Evolutionary conservation across 2,888 invertebrate genomes (phyloP), one percentile per base, ranked within the genome.

Genomic region (Ctena decussata): DNA sequence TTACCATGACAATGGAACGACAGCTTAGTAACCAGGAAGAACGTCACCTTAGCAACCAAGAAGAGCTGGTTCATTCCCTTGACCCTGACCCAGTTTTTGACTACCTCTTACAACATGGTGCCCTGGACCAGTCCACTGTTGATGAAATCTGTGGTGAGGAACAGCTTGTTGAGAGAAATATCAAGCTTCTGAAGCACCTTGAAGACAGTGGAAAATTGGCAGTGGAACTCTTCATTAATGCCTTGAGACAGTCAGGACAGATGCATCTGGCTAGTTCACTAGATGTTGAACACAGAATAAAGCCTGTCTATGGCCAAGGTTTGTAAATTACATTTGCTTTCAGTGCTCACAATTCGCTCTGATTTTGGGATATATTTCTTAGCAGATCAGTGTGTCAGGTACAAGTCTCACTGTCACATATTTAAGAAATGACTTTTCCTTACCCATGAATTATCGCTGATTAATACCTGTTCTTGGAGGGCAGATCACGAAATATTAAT

Each of bases 1-100:
- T 73, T 49, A 82, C 73, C 70, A 86, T 89, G 86, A 35, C 86
- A 39, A 82, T 83, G 1, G 78, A 81, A 39, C 75, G 86, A 35
- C 71, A 90, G 76, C 85, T 86, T 71, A 65, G 65, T 24, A 65
- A 35, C 65, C 65, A 65, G 65, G 24, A 24, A 21, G 65, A 65
- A 5, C 65, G 32, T 15, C 65, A 65, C 12, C 85, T 91, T 46
- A 91, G 87, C 78, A 87, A 88, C 80, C 91, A 91, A 60, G 85
- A 91, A 57, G 94, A 95, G 73, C 90, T 95, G 80, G 91, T 95
- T 11, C 93, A 95, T 73, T 91, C 93, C 32, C 91, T 95, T 32
- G 95, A 95, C 82, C 91, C 95, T 0, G 94, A 94, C 71, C 93
- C 94, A 46, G 93, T 95, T 73, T 93, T 94, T 79, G 95, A 94